phyloP scores from a whole-genome alignment of 2,888 invertebrate genomes.

The Chloroclystis v-ata region DNA sequence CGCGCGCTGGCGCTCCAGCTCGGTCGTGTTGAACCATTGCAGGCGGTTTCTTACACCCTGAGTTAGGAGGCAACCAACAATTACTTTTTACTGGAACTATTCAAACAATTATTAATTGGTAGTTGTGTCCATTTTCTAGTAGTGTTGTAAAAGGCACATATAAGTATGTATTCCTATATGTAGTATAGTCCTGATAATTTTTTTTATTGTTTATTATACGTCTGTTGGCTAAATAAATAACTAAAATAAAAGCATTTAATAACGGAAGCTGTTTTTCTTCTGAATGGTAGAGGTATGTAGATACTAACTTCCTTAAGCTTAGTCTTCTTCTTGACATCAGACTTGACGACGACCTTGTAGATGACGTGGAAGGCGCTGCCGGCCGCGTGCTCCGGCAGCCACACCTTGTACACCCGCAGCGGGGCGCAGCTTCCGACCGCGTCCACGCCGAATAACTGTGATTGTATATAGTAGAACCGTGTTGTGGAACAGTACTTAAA shows the following conservation, averaged over 20 bases:
- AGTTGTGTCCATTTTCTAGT: no score
- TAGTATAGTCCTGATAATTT: no score
- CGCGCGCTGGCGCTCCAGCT: constrained; percentile 56
- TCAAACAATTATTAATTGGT: not conserved
- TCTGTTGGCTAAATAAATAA: no score
- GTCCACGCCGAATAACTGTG: constrained; percentile 49
- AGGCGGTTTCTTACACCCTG: constrained; percentile 48
- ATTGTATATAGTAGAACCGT: no score
- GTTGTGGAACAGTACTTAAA: no score
- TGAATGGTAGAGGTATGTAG: no score
- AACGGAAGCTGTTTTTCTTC: no score
- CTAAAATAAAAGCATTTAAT: no score
- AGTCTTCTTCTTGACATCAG: constrained; percentile 52
- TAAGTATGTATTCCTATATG: no score
- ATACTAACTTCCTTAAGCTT: constrained; percentile 45
- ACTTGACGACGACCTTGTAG: constrained; percentile 50
- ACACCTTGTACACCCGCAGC: constrained; percentile 55
- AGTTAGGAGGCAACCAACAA: not conserved
- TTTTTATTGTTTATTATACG: no score
- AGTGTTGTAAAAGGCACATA: no score
- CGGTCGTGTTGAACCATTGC: constrained; percentile 50
- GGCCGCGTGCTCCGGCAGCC: constrained; percentile 50
- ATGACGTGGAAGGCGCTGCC: constrained; percentile 54
- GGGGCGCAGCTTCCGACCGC: constrained; percentile 39
- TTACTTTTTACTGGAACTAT: no score